Percentiles rank a stretch among this genome's conserved stretches.
These are phyloP conservation scores for Drosophila gunungcola DNA, from an alignment of 1,140 invertebrate species.

Conservation along the genomic window DNA sequence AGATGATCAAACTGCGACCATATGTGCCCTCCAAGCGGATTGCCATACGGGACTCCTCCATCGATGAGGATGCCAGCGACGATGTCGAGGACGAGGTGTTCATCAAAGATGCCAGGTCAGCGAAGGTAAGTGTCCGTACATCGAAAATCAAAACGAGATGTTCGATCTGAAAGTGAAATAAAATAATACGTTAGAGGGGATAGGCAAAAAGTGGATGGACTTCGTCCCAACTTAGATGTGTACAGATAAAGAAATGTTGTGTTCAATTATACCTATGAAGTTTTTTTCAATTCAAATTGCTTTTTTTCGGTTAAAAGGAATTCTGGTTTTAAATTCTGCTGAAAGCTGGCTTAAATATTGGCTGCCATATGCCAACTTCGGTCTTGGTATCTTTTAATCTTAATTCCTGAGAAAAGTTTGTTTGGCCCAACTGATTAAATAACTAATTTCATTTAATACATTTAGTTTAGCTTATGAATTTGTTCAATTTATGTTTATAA, in stretches of 20 bases:
- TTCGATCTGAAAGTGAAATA: neutral
- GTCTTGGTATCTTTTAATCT: too few species aligned
- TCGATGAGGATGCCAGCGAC: slow-evolving; percentile 83
- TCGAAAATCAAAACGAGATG: neutral
- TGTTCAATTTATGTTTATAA: too few species aligned
- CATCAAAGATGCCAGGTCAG: slow-evolving; percentile 89
- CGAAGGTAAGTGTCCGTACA: slow-evolving; percentile 57
- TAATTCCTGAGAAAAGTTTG: too few species aligned
- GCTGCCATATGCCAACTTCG: too few species aligned
- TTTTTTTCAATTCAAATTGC: too few species aligned
- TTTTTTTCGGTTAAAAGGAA: too few species aligned
- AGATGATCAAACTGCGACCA: slow-evolving; percentile 84
- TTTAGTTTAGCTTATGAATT: too few species aligned
- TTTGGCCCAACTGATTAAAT: too few species aligned
- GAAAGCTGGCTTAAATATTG: too few species aligned
- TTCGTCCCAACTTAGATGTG: neutral
- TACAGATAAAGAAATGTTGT: slow-evolving; percentile 4
- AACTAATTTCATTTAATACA: too few species aligned
- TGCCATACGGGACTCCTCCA: slow-evolving; percentile 82
- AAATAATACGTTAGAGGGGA: neutral
- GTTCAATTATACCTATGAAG: neutral
- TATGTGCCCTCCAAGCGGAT: slow-evolving; percentile 84
- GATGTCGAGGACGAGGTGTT: slow-evolving; percentile 93
- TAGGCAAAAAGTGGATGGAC: neutral
- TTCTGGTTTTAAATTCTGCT: too few species aligned